Evolutionary conservation across 2,113 vertebrate genomes (phyloP).

Genomic region (Gallinago jamesoni): DNA sequence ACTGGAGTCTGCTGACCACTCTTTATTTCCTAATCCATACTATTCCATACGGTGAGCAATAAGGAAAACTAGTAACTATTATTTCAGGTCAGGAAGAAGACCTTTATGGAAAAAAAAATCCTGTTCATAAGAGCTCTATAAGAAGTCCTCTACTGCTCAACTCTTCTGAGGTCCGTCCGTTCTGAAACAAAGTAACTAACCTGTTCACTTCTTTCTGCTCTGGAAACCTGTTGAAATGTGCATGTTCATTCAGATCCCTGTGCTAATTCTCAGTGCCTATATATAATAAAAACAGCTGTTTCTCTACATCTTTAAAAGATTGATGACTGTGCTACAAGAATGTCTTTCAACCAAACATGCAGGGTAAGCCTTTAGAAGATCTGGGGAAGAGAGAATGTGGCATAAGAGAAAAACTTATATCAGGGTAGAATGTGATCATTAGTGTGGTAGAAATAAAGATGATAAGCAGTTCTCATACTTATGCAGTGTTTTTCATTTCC

Average conservation of each 20-base stretch:
- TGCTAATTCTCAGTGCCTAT: neutral
- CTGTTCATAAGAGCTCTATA: neutral
- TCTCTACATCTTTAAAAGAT: neutral
- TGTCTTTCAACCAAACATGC: neutral
- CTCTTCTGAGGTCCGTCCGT: neutral
- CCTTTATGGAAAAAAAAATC: neutral
- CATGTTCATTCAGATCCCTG: neutral
- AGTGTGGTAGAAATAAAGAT: neutral
- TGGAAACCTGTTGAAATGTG: neutral
- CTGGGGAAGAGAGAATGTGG: neutral
- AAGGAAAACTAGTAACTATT: neutral
- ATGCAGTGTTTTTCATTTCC: fast-evolving
- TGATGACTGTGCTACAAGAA: neutral
- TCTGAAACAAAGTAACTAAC: neutral
- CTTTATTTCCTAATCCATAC: neutral
- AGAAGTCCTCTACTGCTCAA: neutral
- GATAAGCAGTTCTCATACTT: neutral
- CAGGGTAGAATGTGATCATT: neutral
- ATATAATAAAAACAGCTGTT: neutral
- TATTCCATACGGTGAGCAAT: neutral
- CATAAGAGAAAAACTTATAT: neutral
- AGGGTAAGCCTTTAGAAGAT: neutral
- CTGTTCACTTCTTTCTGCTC: neutral
- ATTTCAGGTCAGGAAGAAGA: neutral
- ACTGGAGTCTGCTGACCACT: neutral